Base-by-base conservation (phyloP, 2,113 vertebrate genomes). In the Drymodes brunneopygia region DNA sequence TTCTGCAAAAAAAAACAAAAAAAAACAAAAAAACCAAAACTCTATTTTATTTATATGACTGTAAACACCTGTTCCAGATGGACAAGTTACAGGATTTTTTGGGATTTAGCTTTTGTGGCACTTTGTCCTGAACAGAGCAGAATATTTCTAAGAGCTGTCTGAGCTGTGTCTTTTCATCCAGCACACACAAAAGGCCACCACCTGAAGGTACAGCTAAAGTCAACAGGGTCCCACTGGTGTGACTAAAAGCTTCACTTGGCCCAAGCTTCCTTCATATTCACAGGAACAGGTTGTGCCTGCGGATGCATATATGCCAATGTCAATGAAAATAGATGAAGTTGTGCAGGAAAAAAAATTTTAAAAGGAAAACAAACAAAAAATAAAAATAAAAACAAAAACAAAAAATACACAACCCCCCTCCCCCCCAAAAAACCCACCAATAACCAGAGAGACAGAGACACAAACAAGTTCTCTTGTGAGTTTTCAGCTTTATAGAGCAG, bases 51-150 rank as follows among this genome's bases (percentile, higher is more conserved):
- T 95, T 96, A 78, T 81, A 86, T 90, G 75, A 78, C 50, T 90
- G 36, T 57, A 95, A 93, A 84, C 57, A 90, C 92, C 80, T 94
- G 82, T 86, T 96, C 85, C 90, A 95, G 92, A 79, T 92, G 92
- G 88, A 79, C 70, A 96, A 86, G 91, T 95, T 90, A 81, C 40
- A 47, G 19, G 31, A 74, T 79, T 90, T 67, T 86, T 88, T 45
- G 53, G 40, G 12, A 88, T 94, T 92, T 81, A 72, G 38, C 67
- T 95, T 94, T 78, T 74, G 56, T 94, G 79, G 79, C 74, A 90
- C 51, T 90, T 92, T 88, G 85, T 85, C 72, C 67, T 90, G 67
- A 96, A 81, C 67, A 92, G 79, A 96, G 66, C 28, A 90, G 67
- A 95, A 11, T 88, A 86, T 93, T 96, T 94, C 77, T 70, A 71